A percentile compares a stretch with the other conserved stretches of the same genome.
Conservation (phyloP, 2,797 vertebrate genomes). For the Sebastes kiyomatsui region DNA sequence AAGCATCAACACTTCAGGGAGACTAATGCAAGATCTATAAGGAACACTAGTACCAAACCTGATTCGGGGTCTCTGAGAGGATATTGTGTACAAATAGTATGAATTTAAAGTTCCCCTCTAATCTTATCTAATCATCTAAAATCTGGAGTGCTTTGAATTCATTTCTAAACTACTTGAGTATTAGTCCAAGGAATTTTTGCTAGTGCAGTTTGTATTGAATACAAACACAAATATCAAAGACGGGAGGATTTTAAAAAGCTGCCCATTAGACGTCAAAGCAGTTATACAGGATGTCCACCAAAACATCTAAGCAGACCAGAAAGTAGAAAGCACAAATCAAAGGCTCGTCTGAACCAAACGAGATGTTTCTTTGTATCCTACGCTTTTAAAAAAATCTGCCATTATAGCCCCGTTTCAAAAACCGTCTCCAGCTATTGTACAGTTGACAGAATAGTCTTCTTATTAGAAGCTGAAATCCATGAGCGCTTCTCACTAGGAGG, state of each 20-base stretch:
- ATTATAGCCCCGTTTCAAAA: slow-evolving; percentile 25
- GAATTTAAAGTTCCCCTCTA: slow-evolving; percentile 21
- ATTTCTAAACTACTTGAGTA: slow-evolving; percentile 9
- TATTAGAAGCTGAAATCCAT: slow-evolving; percentile 23
- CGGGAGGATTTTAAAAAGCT: not conserved
- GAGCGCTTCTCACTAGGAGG: slow-evolving; percentile 14
- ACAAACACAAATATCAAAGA: slow-evolving; percentile 7
- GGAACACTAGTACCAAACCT: slow-evolving; percentile 12
- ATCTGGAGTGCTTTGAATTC: not conserved
- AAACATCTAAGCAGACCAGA: slow-evolving; percentile 23
- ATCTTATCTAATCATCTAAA: slow-evolving; percentile 19
- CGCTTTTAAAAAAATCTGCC: slow-evolving; percentile 12
- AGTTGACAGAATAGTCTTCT: slow-evolving; percentile 28
- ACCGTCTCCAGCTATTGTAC: slow-evolving; percentile 24
- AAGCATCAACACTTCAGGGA: slow-evolving; percentile 17
- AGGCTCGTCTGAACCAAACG: not conserved
- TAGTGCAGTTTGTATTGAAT: not conserved
- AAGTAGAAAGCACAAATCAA: slow-evolving; percentile 28
- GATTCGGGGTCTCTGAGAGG: slow-evolving; percentile 1
- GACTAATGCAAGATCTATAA: slow-evolving; percentile 35
- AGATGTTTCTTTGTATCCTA: slow-evolving; percentile 22
- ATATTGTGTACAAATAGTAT: slow-evolving; percentile 13
- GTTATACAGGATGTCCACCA: slow-evolving; percentile 25
- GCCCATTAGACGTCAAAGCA: slow-evolving; percentile 26
- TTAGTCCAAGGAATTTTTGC: slow-evolving; percentile 1